Conservation (phyloP, 2,113 vertebrate species). For the Trogon melanurus region DNA sequence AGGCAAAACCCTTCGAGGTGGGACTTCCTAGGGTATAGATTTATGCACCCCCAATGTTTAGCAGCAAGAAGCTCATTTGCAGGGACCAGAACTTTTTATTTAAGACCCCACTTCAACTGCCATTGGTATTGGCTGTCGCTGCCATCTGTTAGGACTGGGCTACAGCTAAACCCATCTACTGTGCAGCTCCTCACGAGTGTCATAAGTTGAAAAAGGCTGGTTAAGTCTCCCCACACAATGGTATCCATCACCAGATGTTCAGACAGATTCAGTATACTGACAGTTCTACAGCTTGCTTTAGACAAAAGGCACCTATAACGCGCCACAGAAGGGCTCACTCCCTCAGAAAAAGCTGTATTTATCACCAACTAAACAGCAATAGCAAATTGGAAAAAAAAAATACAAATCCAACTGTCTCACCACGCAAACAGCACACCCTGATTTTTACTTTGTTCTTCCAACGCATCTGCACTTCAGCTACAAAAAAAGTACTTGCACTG, state of each 20-base stretch:
- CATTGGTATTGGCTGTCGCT: neutral
- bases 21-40: neutral
- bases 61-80: neutral
- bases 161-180: neutral
- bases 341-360: neutral
- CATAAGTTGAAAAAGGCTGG: neutral
- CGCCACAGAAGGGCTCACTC: neutral
- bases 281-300: neutral
- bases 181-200: neutral
- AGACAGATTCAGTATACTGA: neutral
- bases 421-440: neutral
- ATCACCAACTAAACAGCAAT: neutral
- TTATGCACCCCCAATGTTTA: neutral
- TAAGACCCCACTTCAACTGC: neutral
- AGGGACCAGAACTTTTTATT: neutral
- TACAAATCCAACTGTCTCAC: neutral
- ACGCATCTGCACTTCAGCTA: neutral
- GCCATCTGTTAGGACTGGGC: neutral
- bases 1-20: neutral
- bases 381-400: neutral
- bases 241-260: fast-evolving
- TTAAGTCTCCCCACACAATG: no score
- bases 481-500: neutral
- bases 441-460: neutral
- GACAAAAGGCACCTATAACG: neutral